phyloP scores from a whole-genome alignment of 2,113 vertebrate genomes.

The Mustela lutreola region DNA sequence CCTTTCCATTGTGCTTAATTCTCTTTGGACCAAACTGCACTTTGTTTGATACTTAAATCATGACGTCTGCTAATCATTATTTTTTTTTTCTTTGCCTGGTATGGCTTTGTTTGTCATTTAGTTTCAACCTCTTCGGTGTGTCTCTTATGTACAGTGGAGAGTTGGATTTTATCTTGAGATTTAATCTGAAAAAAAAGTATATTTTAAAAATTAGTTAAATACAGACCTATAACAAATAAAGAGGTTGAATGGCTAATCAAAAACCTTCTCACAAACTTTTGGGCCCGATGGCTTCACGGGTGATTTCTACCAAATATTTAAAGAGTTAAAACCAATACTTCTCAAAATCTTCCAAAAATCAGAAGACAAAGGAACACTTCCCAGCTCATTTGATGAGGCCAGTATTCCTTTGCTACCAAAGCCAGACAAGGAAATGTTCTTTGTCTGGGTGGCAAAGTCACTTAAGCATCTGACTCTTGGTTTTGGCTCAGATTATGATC shows the following conservation, averaged over 20 bases:
- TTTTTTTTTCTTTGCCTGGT: background rate
- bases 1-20: background rate
- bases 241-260: background rate
- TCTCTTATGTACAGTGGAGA: background rate
- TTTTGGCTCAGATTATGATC: background rate
- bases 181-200: background rate
- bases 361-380: background rate
- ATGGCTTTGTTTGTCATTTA: background rate
- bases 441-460: background rate
- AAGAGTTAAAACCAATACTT: background rate
- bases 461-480: background rate
- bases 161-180: constrained; percentile 3
- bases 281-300: background rate
- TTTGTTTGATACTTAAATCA: background rate
- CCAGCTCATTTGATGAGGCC: background rate
- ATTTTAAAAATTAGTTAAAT: background rate
- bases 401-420: background rate
- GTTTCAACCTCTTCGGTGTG: background rate
- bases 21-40: background rate
- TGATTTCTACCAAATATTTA: background rate
- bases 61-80: background rate
- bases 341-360: background rate
- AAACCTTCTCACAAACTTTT: background rate
- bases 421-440: background rate
- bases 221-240: background rate